Conservation (phyloP, 2,113 vertebrate genomes). For the Ophiodon elongatus region DNA sequence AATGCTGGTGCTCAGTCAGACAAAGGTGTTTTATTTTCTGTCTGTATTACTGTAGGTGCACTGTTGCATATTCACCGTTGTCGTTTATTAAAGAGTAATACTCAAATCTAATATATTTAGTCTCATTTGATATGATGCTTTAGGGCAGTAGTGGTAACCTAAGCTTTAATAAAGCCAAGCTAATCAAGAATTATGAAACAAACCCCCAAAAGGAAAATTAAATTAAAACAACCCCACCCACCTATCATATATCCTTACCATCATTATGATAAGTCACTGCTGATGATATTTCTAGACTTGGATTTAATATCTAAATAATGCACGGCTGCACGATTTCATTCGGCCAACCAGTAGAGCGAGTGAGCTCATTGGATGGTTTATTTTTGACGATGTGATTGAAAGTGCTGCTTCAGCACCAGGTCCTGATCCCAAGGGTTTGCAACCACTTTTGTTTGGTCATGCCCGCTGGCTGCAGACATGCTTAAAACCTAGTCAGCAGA, state of each 20-base stretch:
- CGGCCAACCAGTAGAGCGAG: constrained; percentile 50
- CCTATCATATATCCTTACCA: constrained; percentile 46
- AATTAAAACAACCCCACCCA: constrained; percentile 52
- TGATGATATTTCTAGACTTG: constrained; percentile 58
- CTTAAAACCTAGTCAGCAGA: constrained; percentile 19
- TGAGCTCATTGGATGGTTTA: constrained; percentile 70
- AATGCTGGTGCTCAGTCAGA: neutral
- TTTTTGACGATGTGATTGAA: constrained; percentile 65
- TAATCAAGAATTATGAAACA: constrained; percentile 29
- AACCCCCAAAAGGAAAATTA: constrained; percentile 16
- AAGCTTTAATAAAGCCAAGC: constrained; percentile 19
- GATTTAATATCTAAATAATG: constrained; percentile 55
- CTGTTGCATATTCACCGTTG: neutral
- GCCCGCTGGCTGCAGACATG: constrained; percentile 43
- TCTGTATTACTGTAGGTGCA: neutral
- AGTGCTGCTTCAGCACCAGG: constrained; percentile 64
- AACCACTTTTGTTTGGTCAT: constrained; percentile 63
- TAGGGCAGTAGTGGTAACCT: neutral
- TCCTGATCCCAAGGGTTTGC: constrained; percentile 34
- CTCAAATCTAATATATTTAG: neutral
- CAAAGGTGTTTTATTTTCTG: neutral
- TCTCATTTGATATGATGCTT: neutral
- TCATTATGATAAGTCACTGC: constrained; percentile 60
- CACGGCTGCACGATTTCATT: constrained; percentile 62
- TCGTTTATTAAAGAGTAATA: neutral